These are phyloP conservation scores for Sminthurides aquaticus DNA, from an alignment of 2,888 invertebrate species.

Conservation along the genomic window DNA sequence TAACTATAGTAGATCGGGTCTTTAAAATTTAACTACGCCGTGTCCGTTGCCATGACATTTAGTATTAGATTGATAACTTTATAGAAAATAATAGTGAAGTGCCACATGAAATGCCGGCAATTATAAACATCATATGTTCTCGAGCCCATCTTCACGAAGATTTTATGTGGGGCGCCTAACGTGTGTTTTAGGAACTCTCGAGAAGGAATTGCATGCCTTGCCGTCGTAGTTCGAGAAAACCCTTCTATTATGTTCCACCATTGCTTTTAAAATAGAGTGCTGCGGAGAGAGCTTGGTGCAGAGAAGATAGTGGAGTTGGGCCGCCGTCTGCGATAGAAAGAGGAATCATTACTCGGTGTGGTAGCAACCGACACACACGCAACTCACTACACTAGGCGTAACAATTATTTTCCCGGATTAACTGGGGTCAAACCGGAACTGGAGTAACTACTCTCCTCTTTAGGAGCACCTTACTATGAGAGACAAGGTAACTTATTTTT, in stretches of 20 bases:
- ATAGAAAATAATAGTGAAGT: too few relatives aligned
- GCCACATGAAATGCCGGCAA: too few relatives aligned
- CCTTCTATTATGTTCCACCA: too few relatives aligned
- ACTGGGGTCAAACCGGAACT: conserved; percentile 10
- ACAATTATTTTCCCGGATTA: background rate
- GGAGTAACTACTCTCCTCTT: conserved; percentile 14
- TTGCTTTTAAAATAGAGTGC: too few relatives aligned
- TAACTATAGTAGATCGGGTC: too few relatives aligned
- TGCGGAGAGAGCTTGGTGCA: background rate
- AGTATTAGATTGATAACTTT: too few relatives aligned
- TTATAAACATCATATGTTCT: too few relatives aligned
- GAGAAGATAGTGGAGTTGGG: too few relatives aligned
- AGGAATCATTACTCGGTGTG: background rate
- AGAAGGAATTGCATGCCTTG: background rate
- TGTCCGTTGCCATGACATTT: too few relatives aligned
- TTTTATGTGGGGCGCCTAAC: background rate
- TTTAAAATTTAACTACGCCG: too few relatives aligned
- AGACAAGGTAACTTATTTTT: conserved; percentile 23
- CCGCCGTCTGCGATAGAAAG: too few relatives aligned
- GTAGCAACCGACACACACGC: background rate
- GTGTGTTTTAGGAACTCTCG: background rate
- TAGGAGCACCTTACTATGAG: conserved; percentile 18
- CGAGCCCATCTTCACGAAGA: background rate
- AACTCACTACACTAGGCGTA: background rate
- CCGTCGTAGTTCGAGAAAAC: too few relatives aligned